Evolutionary conservation across 2,797 vertebrate genomes (phyloP), one percentile per base, ranked within the genome.

Genomic region (Cyprinella venusta): DNA sequence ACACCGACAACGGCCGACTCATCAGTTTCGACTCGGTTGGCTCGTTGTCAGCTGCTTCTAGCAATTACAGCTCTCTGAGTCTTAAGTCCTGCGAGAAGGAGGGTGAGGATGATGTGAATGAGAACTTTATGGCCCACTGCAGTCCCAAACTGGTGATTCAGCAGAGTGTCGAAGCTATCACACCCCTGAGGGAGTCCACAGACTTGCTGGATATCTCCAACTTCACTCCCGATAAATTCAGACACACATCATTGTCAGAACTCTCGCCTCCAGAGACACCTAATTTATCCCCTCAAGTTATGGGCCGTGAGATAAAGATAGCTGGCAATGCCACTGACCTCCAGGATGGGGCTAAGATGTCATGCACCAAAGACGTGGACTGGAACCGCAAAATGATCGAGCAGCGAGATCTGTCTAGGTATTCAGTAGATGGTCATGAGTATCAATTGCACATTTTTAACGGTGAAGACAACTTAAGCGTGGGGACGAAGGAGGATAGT

Each of bases 181-280:
- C 96, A 74, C 98, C 98, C 74, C 87, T 99, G 88, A 97, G 98
- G 91, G 98, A 99, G 93, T 98, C 98, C 87, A 96, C 96, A 70
- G 98, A 99, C 93, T 96, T 99, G 91, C 95, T 99, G 90, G 98
- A 99, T 92, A 99, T 99, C 91, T 99, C 98, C 82, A 99, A 99
- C 95, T 99, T 99, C 91, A 99, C 98, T 79, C 98, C 98, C 54
- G 98, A 99, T 94, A 98, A 98, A 92, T 99, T 99, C 93, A 96
- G 98, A 91, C 97, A 99, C 92, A 97, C 97, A 4, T 98, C 98
- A 50, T 94, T 99, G 91, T 98, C 97, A 9, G 98, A 99, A 91
- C 96, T 99, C 89, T 99, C 98, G 79, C 98, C 98, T 86, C 98
- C 98, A 0, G 97, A 98, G 91, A 99, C 98, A 76, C 98, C 98